A percentile compares a stretch with the other conserved stretches of the same genome.
Conservation (phyloP, 1,140 invertebrate genomes). For the Drosophila orosa region DNA sequence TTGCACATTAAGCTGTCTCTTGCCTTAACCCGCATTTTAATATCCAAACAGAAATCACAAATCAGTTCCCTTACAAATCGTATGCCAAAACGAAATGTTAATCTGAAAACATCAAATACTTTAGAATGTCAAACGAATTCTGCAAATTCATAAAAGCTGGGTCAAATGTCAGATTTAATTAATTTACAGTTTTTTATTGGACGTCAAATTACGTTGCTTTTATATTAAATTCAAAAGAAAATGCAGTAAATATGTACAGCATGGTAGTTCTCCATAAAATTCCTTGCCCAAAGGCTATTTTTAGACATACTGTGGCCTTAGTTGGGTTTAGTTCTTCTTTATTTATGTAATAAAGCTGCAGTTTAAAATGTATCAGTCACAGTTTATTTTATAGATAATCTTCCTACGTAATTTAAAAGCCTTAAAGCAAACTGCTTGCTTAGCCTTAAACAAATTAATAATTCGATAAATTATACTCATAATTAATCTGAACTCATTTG, state of each 20-base stretch:
- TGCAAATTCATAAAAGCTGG: neutral
- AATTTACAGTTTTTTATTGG: neutral
- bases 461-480: neutral
- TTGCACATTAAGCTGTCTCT: conserved; percentile 1
- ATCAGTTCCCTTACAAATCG: neutral
- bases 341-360: neutral
- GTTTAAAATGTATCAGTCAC: neutral
- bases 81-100: neutral
- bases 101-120: neutral
- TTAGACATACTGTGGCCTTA: neutral
- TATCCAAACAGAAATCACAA: neutral
- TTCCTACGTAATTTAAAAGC: neutral
- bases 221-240: conserved; percentile 10
- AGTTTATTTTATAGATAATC: neutral
- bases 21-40: neutral
- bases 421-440: too few relatives aligned
- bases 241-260: neutral
- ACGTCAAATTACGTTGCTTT: neutral
- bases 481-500: neutral
- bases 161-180: conserved; percentile 10
- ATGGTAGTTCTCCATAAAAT: neutral
- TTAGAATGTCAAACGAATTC: neutral
- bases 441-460: neutral
- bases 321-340: neutral
- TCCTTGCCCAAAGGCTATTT: neutral